These are phyloP conservation scores for Eonycteris spelaea DNA, from an alignment of 2,113 vertebrate species.

Conservation along the genomic window DNA sequence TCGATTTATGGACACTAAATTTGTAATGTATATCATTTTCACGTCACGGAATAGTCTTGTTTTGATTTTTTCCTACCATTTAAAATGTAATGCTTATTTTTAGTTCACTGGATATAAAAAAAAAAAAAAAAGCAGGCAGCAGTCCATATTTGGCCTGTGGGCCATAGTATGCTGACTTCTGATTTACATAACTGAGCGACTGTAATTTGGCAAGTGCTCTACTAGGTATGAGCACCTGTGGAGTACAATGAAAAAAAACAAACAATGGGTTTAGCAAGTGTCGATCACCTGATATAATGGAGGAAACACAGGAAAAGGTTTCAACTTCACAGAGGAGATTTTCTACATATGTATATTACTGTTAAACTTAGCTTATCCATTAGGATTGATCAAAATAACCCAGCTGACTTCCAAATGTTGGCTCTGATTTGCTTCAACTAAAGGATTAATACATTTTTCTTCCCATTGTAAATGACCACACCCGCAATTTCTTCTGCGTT, in stretches of 20 bases:
- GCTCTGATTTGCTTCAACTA: neutral
- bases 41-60: neutral
- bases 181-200: neutral
- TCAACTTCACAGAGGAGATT: constrained; percentile 5
- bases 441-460: neutral
- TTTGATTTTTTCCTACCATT: neutral
- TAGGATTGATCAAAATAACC: neutral
- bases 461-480: neutral
- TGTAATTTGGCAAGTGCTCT: neutral
- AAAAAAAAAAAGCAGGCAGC: neutral
- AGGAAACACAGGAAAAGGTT: constrained; percentile 13
- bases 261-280: neutral
- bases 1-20: neutral
- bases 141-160: neutral
- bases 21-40: neutral
- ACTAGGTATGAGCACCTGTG: neutral
- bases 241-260: neutral
- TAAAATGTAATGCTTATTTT: neutral
- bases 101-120: neutral
- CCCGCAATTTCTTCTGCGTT: constrained; percentile 26
- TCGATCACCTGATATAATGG: neutral
- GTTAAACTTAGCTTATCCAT: constrained; percentile 19
- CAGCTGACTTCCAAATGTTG: constrained; percentile 42
- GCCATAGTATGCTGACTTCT: neutral
- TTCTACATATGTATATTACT: neutral